These are phyloP conservation scores for Aphrocallistes beatrix DNA, from an alignment of 37 sponge, comb jelly and placozoan genomes.

Conservation along the genomic window DNA sequence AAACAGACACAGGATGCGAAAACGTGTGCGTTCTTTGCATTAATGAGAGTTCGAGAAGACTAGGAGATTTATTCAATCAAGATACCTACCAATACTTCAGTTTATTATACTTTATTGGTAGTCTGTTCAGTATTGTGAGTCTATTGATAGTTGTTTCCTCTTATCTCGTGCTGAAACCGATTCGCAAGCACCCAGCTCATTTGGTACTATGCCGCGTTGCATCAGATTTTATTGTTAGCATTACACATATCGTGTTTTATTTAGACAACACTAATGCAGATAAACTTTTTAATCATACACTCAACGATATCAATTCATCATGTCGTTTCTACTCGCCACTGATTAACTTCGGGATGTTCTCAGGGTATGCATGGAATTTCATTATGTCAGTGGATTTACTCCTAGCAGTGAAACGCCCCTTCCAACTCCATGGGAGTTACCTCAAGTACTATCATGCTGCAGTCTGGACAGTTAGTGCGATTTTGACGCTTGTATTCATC, in stretches of 20 bases:
- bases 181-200: neutral
- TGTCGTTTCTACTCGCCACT: neutral
- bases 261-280: neutral
- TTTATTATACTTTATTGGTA: neutral
- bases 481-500: neutral
- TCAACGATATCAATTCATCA: neutral
- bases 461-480: neutral
- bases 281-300: neutral
- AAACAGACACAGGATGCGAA: too few species aligned
- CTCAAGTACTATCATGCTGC: neutral
- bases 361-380: neutral
- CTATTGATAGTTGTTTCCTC: neutral
- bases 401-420: neutral
- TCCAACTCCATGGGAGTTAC: neutral
- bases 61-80: neutral
- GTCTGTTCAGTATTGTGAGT: neutral
- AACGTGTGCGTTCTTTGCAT: too few species aligned
- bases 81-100: neutral
- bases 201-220: neutral
- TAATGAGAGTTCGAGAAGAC: too few species aligned
- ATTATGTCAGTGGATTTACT: neutral
- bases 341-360: neutral
- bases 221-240: conserved; percentile 1
- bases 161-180: neutral
- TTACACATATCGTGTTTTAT: neutral